Conservation (phyloP, 2,797 vertebrate genomes). For the Hoplostethus atlanticus region DNA sequence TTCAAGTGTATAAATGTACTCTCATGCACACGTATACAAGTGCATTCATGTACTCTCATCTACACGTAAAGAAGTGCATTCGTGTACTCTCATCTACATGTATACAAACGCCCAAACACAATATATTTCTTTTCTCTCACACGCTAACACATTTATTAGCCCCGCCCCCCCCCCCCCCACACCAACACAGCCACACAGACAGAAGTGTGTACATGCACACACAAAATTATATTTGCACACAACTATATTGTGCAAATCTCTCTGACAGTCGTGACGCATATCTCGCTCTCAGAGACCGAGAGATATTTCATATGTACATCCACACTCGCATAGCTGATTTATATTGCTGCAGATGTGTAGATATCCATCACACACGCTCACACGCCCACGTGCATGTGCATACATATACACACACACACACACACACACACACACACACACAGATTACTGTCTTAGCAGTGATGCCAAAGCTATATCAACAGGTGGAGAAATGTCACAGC, state of each 20-base stretch:
- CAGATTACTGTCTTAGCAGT: slow-evolving; percentile 1
- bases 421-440: slow-evolving; percentile 17
- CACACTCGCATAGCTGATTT: slow-evolving; percentile 6
- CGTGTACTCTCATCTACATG: too few species aligned
- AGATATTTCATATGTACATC: slow-evolving; percentile 39
- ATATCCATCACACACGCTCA: slow-evolving; percentile 23
- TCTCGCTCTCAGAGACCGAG: slow-evolving; percentile 7
- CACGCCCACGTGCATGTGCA: slow-evolving; percentile 19
- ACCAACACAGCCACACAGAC: background rate
- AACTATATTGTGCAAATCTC: slow-evolving; percentile 38
- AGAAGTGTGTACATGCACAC: background rate
- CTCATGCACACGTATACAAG: background rate
- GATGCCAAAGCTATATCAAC: slow-evolving; percentile 53
- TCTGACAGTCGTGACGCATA: slow-evolving; percentile 17
- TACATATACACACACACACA: slow-evolving; percentile 3
- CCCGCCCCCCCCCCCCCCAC: too few species aligned
- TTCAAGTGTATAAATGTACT: background rate
- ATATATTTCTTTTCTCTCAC: slow-evolving; percentile 12
- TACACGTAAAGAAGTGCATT: too few species aligned
- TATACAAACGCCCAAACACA: background rate
- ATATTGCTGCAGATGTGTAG: slow-evolving; percentile 14
- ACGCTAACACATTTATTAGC: too few species aligned
- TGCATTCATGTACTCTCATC: too few species aligned
- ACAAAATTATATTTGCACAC: slow-evolving; percentile 40
- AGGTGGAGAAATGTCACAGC: slow-evolving; percentile 48